phyloP scores from a whole-genome alignment of 2,113 vertebrate species.

The cat (Felis catus) region DNA sequence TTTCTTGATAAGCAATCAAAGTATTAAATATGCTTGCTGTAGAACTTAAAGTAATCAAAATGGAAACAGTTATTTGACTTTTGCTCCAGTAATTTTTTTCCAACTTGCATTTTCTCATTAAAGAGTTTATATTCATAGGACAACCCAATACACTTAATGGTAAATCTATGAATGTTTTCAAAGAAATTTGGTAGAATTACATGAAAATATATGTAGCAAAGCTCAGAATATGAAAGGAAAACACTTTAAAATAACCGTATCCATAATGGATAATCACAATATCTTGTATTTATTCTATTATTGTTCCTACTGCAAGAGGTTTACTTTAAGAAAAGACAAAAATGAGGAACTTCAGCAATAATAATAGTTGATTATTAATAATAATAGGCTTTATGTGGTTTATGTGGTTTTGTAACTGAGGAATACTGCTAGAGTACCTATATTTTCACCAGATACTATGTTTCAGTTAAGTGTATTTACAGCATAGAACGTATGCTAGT shows the following conservation, averaged over 20 bases:
- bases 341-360: background rate
- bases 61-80: constrained; percentile 17
- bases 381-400: background rate
- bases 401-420: background rate
- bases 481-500: background rate
- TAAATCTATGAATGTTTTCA: background rate
- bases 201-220: background rate
- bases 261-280: background rate
- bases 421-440: background rate
- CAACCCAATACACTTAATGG: background rate
- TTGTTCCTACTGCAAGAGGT: background rate
- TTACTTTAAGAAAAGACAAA: background rate
- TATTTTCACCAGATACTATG: background rate
- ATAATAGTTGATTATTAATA: background rate
- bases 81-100: background rate
- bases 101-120: constrained; percentile 4
- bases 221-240: background rate
- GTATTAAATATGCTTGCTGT: background rate
- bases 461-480: background rate
- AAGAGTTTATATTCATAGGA: background rate
- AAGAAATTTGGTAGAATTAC: background rate
- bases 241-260: background rate
- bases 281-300: background rate
- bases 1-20: constrained; percentile 45
- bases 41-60: constrained; percentile 40